A percentile compares a stretch with the other conserved stretches of the same genome.
Conservation (phyloP, 2,797 vertebrate species). For the Epinephelus awoara region DNA sequence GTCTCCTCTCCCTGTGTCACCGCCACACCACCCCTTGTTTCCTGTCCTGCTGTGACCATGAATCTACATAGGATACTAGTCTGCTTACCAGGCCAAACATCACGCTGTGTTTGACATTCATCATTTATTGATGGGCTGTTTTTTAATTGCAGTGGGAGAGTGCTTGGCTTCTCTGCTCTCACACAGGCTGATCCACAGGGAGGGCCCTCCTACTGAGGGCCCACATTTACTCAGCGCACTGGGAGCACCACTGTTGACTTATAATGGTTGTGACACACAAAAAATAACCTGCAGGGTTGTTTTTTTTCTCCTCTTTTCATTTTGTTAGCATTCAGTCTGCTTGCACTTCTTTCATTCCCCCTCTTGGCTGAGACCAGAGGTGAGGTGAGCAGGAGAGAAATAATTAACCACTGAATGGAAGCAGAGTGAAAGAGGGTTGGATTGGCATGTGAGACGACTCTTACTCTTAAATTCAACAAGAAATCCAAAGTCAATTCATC, state of each 20-base stretch:
- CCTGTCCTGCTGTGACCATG: slow-evolving; percentile 67
- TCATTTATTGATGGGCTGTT: slow-evolving; percentile 85
- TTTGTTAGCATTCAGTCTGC: slow-evolving; percentile 51
- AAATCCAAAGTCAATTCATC: slow-evolving; percentile 9
- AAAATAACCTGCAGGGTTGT: slow-evolving; percentile 66
- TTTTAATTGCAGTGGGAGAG: slow-evolving; percentile 85
- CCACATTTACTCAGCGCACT: slow-evolving; percentile 66
- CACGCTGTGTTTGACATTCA: slow-evolving; percentile 88
- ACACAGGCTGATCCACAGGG: slow-evolving; percentile 67
- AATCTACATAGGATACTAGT: slow-evolving; percentile 66
- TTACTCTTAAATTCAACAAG: neutral
- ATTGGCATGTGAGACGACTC: slow-evolving; percentile 4
- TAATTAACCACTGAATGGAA: slow-evolving; percentile 38
- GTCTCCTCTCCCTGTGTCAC: slow-evolving; percentile 59
- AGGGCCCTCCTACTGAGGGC: slow-evolving; percentile 64
- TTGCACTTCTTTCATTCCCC: slow-evolving; percentile 33
- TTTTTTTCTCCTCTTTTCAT: slow-evolving; percentile 28
- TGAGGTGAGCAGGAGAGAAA: slow-evolving; percentile 30
- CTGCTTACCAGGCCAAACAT: slow-evolving; percentile 77
- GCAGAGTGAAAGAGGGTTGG: slow-evolving; percentile 10
- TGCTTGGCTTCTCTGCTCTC: slow-evolving; percentile 73
- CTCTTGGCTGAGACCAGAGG: slow-evolving; percentile 26
- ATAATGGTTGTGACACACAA: slow-evolving; percentile 74
- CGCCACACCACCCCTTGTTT: slow-evolving; percentile 56
- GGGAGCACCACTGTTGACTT: slow-evolving; percentile 74